A percentile compares a stretch with the other conserved stretches of the same genome.
phyloP scores from a whole-genome alignment of 1,140 invertebrate genomes.

The Sinonovacula constricta region DNA sequence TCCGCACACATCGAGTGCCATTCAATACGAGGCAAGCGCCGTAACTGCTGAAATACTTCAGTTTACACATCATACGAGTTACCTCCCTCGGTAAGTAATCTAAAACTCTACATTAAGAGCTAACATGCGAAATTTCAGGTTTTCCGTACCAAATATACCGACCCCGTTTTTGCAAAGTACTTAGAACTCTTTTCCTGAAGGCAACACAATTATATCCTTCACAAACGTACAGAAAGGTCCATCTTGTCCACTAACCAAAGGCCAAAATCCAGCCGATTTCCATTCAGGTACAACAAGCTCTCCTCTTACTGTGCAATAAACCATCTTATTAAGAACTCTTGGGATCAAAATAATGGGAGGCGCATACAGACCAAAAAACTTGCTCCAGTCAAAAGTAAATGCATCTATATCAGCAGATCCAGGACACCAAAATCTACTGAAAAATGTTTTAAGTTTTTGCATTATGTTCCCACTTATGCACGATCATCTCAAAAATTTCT shows the following conservation, averaged over 20 bases:
- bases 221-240: slow-evolving; percentile 3
- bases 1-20: too few species aligned
- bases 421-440: background rate
- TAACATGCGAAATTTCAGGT: too few species aligned
- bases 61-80: too few species aligned
- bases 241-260: background rate
- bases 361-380: slow-evolving; percentile 8
- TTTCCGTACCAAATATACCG: slow-evolving; percentile 19
- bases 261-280: slow-evolving; percentile 26
- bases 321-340: slow-evolving; percentile 31
- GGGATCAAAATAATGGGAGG: background rate
- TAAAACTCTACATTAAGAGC: too few species aligned
- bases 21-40: too few species aligned
- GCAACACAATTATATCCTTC: slow-evolving; percentile 23
- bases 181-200: slow-evolving; percentile 15
- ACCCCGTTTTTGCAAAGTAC: slow-evolving; percentile 25
- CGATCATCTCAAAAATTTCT: background rate
- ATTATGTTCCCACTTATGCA: slow-evolving; percentile 20
- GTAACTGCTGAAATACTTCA: too few species aligned
- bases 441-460: slow-evolving; percentile 18
- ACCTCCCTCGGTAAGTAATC: too few species aligned
- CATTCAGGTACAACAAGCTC: slow-evolving; percentile 17
- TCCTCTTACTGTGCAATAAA: slow-evolving; percentile 1
- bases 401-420: background rate
- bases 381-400: slow-evolving; percentile 1